These are phyloP conservation scores for Phallusia fumigata DNA, from an alignment of 23 tunicate species.

Conservation along the genomic window DNA sequence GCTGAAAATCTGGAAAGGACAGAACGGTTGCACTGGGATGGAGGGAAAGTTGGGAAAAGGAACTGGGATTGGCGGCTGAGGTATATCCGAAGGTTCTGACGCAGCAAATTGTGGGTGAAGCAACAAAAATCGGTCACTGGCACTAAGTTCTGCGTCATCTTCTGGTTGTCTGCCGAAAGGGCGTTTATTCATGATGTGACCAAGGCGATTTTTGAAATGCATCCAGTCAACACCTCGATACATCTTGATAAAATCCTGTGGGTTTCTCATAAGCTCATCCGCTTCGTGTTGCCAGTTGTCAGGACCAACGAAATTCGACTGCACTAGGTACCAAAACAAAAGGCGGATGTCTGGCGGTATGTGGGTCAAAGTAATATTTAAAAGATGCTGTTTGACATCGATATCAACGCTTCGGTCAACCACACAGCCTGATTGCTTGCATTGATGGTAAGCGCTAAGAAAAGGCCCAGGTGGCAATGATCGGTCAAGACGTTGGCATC, in stretches of 20 bases:
- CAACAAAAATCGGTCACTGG: neutral
- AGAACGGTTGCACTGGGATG: neutral
- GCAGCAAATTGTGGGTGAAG: neutral
- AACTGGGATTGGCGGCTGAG: neutral
- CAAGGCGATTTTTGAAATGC: neutral
- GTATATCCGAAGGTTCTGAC: constrained; percentile 1
- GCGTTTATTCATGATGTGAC: neutral
- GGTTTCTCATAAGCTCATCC: constrained; percentile 10
- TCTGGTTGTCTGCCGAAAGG: neutral
- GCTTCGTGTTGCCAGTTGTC: constrained; percentile 40
- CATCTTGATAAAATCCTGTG: neutral
- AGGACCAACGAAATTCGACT: constrained; percentile 19
- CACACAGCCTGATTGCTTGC: constrained; percentile 53
- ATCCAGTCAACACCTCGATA: neutral
- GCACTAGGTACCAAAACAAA: constrained; percentile 37
- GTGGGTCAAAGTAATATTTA: constrained; percentile 18
- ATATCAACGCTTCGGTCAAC: constrained; percentile 18
- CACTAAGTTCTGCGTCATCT: neutral
- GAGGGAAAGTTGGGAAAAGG: neutral
- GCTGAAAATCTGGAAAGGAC: constrained; percentile 35
- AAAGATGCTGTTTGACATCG: constrained; percentile 17
- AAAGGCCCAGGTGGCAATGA: constrained; percentile 4
- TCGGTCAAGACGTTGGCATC: constrained; percentile 7
- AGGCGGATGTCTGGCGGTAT: constrained; percentile 20
- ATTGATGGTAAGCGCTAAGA: constrained; percentile 43